phyloP scores from a whole-genome alignment of 2,888 invertebrate species.

The Cephonodes hylas region DNA sequence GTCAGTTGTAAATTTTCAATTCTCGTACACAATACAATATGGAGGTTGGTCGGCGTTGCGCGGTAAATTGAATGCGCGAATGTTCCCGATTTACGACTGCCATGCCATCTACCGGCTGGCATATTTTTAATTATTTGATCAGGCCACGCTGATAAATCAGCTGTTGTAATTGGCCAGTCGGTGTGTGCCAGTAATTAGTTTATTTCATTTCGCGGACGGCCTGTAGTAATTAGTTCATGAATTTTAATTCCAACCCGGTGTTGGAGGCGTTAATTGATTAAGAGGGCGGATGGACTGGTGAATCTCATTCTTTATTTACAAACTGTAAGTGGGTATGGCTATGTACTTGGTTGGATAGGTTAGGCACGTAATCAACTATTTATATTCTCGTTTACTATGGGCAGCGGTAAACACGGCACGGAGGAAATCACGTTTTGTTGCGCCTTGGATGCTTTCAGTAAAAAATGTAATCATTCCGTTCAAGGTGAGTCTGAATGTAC shows the following conservation, averaged over 20 bases:
- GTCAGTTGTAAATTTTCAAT: conserved; percentile 31
- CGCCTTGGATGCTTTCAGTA: not conserved
- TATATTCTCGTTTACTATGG: not conserved
- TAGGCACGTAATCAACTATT: conserved; percentile 9
- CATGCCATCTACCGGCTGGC: conserved; percentile 52
- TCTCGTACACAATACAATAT: conserved; percentile 42
- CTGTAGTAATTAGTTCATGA: conserved; percentile 49
- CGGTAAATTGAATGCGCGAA: conserved; percentile 67
- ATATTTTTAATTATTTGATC: conserved; percentile 79
- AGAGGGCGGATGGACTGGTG: conserved; percentile 18
- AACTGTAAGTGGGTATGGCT: conserved; percentile 16
- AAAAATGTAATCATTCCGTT: not conserved
- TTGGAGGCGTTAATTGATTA: conserved; percentile 47
- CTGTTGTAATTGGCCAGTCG: conserved; percentile 59
- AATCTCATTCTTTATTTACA: conserved; percentile 18
- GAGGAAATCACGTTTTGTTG: not conserved
- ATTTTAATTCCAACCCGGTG: conserved; percentile 27
- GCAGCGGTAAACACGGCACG: not conserved
- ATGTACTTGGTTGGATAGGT: conserved; percentile 4
- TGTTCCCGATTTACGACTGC: conserved; percentile 51
- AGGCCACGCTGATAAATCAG: conserved; percentile 71
- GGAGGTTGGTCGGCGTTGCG: conserved; percentile 49
- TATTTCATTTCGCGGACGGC: conserved; percentile 60
- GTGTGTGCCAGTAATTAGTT: conserved; percentile 64
- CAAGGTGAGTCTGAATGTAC: not conserved